Conservation (phyloP, 2,113 vertebrate species). For the Synchiropus splendidus region DNA sequence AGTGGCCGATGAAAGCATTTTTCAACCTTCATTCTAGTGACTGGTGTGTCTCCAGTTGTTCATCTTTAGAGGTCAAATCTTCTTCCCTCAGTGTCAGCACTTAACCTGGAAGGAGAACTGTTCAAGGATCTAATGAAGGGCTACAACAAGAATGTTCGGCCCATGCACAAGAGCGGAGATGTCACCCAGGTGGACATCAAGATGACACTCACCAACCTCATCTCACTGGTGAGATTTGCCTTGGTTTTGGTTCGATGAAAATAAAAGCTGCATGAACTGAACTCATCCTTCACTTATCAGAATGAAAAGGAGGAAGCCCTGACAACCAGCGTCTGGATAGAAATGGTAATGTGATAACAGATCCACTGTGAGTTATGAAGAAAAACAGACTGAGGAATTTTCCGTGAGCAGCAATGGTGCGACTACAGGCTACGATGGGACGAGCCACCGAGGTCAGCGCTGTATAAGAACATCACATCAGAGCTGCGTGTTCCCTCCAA, state of each 20-base stretch:
- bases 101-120: constrained; percentile 82
- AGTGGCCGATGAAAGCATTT: no score
- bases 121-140: constrained; percentile 78
- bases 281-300: no score
- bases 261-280: no score
- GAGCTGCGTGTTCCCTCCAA: constrained; percentile 77
- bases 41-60: not conserved
- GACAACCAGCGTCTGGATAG: constrained; percentile 90
- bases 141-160: constrained; percentile 79
- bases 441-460: constrained; percentile 38
- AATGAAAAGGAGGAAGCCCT: constrained; percentile 88
- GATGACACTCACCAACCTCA: constrained; percentile 94
- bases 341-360: constrained; percentile 73
- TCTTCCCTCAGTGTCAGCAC: constrained; percentile 37
- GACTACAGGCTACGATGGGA: constrained; percentile 88
- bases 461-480: constrained; percentile 71
- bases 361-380: not conserved
- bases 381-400: not conserved
- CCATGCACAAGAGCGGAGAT: constrained; percentile 57
- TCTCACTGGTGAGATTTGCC: constrained; percentile 83
- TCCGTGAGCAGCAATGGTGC: constrained; percentile 73
- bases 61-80: no score
- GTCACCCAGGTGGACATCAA: constrained; percentile 81
- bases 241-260: not conserved
- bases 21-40: no score